Conservation (phyloP, 2,113 vertebrate species). For the Garra rufa region DNA sequence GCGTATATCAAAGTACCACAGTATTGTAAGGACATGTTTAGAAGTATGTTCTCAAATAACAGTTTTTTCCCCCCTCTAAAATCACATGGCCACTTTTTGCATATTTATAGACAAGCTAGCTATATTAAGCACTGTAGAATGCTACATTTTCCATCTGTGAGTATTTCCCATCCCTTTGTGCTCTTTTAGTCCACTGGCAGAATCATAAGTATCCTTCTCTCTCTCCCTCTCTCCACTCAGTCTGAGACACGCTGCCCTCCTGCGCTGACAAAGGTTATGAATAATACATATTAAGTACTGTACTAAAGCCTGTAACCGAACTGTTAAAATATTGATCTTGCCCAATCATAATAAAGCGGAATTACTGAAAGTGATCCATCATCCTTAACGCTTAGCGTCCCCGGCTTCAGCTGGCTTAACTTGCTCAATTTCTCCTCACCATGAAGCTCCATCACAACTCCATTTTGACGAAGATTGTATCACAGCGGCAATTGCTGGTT, state of each 20-base stretch:
- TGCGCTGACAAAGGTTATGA: slow-evolving; percentile 73
- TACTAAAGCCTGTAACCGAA: slow-evolving; percentile 75
- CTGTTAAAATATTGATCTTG: slow-evolving; percentile 83
- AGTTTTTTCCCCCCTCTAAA: not conserved
- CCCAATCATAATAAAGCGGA: slow-evolving; percentile 80
- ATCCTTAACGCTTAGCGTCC: slow-evolving; percentile 60
- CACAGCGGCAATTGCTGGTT: slow-evolving; percentile 64
- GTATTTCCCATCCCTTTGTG: slow-evolving; percentile 8
- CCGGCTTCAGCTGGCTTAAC: slow-evolving; percentile 58
- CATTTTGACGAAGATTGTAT: slow-evolving; percentile 78
- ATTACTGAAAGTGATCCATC: slow-evolving; percentile 80
- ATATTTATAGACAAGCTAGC: not conserved
- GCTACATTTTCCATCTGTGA: not conserved
- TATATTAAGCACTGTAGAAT: not conserved
- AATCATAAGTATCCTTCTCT: slow-evolving; percentile 52
- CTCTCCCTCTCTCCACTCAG: slow-evolving; percentile 46
- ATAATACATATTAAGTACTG: slow-evolving; percentile 78
- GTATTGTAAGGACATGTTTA: not conserved
- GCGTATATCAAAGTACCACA: too few species aligned
- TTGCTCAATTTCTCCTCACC: slow-evolving; percentile 69
- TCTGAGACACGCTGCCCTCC: slow-evolving; percentile 45
- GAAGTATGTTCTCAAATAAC: not conserved
- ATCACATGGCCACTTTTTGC: not conserved
- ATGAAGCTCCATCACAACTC: slow-evolving; percentile 68
- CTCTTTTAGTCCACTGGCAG: slow-evolving; percentile 29